phyloP scores from a whole-genome alignment of 2,113 vertebrate species.

The Mastomys coucha region DNA sequence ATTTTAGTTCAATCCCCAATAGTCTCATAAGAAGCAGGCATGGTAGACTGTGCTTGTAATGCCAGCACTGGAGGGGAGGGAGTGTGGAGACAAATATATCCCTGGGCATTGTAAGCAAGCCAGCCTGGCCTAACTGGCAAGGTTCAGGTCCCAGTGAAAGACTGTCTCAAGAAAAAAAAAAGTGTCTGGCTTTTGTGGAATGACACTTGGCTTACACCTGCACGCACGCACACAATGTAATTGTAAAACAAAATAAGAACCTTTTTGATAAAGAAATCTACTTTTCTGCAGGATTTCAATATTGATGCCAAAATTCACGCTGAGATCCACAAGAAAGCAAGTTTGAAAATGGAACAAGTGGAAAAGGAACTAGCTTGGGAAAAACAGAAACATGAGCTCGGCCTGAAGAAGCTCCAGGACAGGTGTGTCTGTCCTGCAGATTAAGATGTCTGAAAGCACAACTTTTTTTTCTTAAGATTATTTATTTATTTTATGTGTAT shows the following conservation, averaged over 20 bases:
- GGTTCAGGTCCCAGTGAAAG: background rate
- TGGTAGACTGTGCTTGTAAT: background rate
- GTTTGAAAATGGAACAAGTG: slow-evolving; percentile 86
- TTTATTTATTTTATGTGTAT: too few species aligned
- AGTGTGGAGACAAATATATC: background rate
- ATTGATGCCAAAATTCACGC: slow-evolving; percentile 89
- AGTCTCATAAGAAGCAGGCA: background rate
- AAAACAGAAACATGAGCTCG: slow-evolving; percentile 87
- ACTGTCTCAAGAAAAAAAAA: background rate
- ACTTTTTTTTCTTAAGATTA: background rate
- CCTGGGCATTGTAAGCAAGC: background rate
- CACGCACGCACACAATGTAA: background rate
- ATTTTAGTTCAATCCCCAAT: background rate
- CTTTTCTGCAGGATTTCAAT: slow-evolving; percentile 89
- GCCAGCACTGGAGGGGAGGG: background rate
- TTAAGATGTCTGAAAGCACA: background rate
- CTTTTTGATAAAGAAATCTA: slow-evolving; percentile 30
- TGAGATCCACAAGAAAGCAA: slow-evolving; percentile 87
- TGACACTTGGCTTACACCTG: background rate
- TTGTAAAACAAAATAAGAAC: background rate
- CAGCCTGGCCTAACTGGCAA: background rate
- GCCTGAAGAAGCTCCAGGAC: slow-evolving; percentile 90
- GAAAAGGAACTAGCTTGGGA: slow-evolving; percentile 93
- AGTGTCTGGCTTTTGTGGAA: background rate
- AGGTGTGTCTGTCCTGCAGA: slow-evolving; percentile 82